These are phyloP conservation scores for Vanacampus margaritifer DNA, from an alignment of 2,113 vertebrate species.

Conservation along the genomic window DNA sequence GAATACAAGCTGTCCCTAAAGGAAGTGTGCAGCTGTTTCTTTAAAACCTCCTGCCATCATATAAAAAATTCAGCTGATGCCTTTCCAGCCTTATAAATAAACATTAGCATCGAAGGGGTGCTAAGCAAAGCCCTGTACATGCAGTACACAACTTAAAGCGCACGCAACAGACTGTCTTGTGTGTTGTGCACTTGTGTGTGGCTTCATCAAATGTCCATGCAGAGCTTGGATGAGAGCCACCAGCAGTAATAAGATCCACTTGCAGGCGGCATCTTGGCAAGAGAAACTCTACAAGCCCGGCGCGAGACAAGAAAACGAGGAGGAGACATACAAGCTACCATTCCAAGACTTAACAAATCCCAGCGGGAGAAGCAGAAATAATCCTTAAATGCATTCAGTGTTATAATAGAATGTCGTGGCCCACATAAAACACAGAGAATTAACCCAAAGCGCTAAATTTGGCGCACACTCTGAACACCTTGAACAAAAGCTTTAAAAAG, in stretches of 20 bases:
- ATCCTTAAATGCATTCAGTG: constrained; percentile 36
- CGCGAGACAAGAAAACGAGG: constrained; percentile 16
- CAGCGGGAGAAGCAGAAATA: constrained; percentile 40
- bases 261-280: constrained; percentile 39
- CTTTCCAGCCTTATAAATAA: constrained; percentile 9
- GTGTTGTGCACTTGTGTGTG: constrained; percentile 41
- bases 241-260: constrained; percentile 41
- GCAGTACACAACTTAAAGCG: constrained; percentile 25
- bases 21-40: constrained; percentile 27
- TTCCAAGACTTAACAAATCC: constrained; percentile 23
- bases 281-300: constrained; percentile 3
- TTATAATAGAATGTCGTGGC: constrained; percentile 42
- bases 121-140: neutral
- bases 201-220: constrained; percentile 37
- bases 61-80: constrained; percentile 14
- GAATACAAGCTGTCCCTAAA: constrained; percentile 20
- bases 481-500: neutral
- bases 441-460: constrained; percentile 54
- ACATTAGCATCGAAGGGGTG: constrained; percentile 13
- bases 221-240: constrained; percentile 35
- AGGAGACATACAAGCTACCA: constrained; percentile 24
- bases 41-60: constrained; percentile 17
- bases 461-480: constrained; percentile 31
- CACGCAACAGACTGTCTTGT: constrained; percentile 34
- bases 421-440: constrained; percentile 54